Evolutionary conservation across 2,888 invertebrate genomes (phyloP).

Genomic region (Torymus auratus): DNA sequence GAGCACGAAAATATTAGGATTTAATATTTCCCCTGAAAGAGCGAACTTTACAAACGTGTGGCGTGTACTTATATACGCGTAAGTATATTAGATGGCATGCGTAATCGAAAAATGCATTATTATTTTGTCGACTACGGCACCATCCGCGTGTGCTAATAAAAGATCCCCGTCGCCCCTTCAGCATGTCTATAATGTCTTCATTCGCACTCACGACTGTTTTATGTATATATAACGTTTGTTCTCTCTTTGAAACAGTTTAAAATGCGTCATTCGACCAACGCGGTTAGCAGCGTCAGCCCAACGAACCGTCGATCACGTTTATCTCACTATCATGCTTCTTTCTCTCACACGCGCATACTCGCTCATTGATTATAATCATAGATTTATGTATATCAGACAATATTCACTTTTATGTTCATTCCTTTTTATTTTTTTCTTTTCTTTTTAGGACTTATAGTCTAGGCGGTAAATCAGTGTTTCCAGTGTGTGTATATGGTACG

Average conservation of each 20-base stretch:
- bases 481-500: neutral
- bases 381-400: slow-evolving; percentile 64
- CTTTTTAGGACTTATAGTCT: slow-evolving; percentile 65
- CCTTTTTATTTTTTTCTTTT: slow-evolving; percentile 60
- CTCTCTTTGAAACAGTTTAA: slow-evolving; percentile 59
- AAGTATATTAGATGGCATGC: too few species aligned
- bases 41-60: too few species aligned
- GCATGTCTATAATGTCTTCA: slow-evolving; percentile 9
- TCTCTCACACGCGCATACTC: neutral
- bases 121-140: too few species aligned
- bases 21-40: too few species aligned
- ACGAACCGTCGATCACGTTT: slow-evolving; percentile 65
- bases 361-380: slow-evolving; percentile 50
- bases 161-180: slow-evolving; percentile 71
- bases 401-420: slow-evolving; percentile 63
- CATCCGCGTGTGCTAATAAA: too few species aligned
- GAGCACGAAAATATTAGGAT: too few species aligned
- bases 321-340: too few species aligned
- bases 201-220: neutral
- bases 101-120: too few species aligned
- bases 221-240: slow-evolving; percentile 1
- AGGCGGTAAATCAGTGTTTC: slow-evolving; percentile 31
- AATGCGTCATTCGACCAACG: slow-evolving; percentile 75
- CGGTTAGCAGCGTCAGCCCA: slow-evolving; percentile 70
- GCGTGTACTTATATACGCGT: too few species aligned